phyloP scores from a whole-genome alignment of 2,797 vertebrate genomes.

The Gobio occitaniae region DNA sequence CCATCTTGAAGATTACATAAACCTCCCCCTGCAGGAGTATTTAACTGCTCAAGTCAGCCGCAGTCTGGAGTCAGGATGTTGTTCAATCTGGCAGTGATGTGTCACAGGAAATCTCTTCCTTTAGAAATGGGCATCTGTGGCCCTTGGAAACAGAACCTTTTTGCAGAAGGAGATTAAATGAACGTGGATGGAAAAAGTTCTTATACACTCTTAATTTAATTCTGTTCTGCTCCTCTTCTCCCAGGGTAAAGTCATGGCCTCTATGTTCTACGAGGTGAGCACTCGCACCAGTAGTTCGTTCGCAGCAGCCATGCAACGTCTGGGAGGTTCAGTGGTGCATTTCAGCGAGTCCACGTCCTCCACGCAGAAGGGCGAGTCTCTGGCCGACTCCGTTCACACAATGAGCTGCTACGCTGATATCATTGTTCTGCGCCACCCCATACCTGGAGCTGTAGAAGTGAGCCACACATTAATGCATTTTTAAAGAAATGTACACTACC shows the following conservation, averaged over 20 bases:
- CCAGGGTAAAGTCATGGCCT: slow-evolving; percentile 96
- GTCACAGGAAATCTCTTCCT: neutral
- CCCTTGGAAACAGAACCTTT: neutral
- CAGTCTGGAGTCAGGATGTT: neutral
- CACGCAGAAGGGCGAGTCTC: slow-evolving; percentile 92
- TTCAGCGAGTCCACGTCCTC: slow-evolving; percentile 94
- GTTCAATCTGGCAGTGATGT: slow-evolving; percentile 2
- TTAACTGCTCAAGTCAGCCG: slow-evolving; percentile 1
- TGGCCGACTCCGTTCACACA: slow-evolving; percentile 93
- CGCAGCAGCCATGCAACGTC: slow-evolving; percentile 90
- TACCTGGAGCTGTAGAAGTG: slow-evolving; percentile 92
- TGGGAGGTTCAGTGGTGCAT: slow-evolving; percentile 91
- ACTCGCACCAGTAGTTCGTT: slow-evolving; percentile 97
- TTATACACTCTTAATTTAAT: neutral
- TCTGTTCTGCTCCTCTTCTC: neutral
- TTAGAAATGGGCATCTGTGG: slow-evolving; percentile 2
- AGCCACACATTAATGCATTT: neutral
- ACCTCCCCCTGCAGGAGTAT: neutral
- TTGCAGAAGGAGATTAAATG: neutral
- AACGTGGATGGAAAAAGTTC: neutral
- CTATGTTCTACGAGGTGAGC: slow-evolving; percentile 97
- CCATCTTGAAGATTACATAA: slow-evolving; percentile 1
- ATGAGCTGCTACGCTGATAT: slow-evolving; percentile 96
- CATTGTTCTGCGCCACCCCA: slow-evolving; percentile 92
- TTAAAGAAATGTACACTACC: neutral